A percentile compares a stretch with the other conserved stretches of the same genome.
phyloP scores from a whole-genome alignment of 2,113 vertebrate species.

The Clinocottus analis region DNA sequence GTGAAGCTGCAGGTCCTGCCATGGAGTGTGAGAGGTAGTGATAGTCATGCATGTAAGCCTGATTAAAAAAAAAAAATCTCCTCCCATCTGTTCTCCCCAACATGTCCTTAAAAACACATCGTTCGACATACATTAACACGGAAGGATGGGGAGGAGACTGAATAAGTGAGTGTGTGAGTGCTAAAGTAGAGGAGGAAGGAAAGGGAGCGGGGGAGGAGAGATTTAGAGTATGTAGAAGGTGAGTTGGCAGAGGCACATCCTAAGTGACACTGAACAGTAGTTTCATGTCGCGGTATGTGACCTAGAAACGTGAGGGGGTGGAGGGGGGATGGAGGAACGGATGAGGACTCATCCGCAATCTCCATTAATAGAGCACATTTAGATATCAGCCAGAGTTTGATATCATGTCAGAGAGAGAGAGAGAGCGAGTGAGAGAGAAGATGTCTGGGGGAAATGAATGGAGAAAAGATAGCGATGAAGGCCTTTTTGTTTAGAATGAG shows the following conservation, averaged over 20 bases:
- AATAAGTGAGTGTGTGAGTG: slow-evolving; percentile 14
- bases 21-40: background rate
- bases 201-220: background rate
- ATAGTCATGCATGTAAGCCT: background rate
- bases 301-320: slow-evolving; percentile 60
- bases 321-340: background rate
- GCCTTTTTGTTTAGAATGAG: background rate
- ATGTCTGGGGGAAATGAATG: slow-evolving; percentile 23
- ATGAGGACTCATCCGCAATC: slow-evolving; percentile 45
- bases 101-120: slow-evolving; percentile 46
- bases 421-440: background rate
- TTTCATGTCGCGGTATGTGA: slow-evolving; percentile 55
- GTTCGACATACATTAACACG: background rate
- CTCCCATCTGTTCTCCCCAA: slow-evolving; percentile 32
- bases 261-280: slow-evolving; percentile 54
- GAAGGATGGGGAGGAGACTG: background rate
- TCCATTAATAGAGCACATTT: slow-evolving; percentile 36
- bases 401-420: slow-evolving; percentile 15
- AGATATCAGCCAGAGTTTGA: slow-evolving; percentile 14
- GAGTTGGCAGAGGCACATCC: slow-evolving; percentile 49
- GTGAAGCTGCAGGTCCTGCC: slow-evolving; percentile 13
- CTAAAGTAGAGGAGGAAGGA: slow-evolving; percentile 13
- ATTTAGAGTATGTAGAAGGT: slow-evolving; percentile 13
- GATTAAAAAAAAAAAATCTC: background rate
- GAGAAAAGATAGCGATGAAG: background rate